phyloP scores from a whole-genome alignment of 2,888 invertebrate species.

The Diadromus collaris region DNA sequence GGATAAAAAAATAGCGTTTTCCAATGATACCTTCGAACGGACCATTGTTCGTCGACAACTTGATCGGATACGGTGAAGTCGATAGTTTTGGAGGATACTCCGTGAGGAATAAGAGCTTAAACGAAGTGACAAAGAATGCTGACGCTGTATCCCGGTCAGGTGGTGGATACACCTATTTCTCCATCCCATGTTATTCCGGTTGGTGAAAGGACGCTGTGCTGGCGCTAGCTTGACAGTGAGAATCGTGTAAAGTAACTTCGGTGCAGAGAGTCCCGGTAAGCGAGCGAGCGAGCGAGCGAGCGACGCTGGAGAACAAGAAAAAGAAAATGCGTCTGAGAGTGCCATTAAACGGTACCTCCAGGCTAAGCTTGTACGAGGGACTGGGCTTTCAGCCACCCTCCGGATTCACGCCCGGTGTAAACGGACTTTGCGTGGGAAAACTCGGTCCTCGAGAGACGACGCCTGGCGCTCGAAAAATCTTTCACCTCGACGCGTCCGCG shows the following conservation, averaged over 20 bases:
- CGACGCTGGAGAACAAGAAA: constrained; percentile 14
- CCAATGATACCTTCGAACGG: neutral
- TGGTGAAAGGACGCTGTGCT: constrained; percentile 16
- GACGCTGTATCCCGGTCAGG: constrained; percentile 8
- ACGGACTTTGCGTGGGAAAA: constrained; percentile 36
- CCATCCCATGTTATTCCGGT: constrained; percentile 35
- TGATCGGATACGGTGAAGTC: neutral
- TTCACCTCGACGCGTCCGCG: constrained; percentile 46
- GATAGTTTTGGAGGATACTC: neutral
- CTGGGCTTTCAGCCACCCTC: constrained; percentile 37
- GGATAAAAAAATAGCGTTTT: neutral
- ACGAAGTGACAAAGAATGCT: constrained; percentile 17
- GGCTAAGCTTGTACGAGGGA: constrained; percentile 41
- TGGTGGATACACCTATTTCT: constrained; percentile 2
- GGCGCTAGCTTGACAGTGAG: constrained; percentile 18
- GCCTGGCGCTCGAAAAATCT: constrained; percentile 47
- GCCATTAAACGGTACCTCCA: constrained; percentile 48
- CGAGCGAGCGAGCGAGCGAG: constrained; percentile 23
- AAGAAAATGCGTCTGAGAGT: constrained; percentile 28
- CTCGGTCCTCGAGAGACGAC: constrained; percentile 40
- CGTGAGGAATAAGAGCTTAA: neutral
- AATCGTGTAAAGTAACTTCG: constrained; percentile 47
- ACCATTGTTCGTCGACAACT: neutral
- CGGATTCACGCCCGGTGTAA: constrained; percentile 28
- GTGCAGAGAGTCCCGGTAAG: constrained; percentile 8